Evolutionary conservation across 2,888 invertebrate species (phyloP), one percentile per base, ranked within the genome.

Genomic region (Pterobdella sp.): DNA sequence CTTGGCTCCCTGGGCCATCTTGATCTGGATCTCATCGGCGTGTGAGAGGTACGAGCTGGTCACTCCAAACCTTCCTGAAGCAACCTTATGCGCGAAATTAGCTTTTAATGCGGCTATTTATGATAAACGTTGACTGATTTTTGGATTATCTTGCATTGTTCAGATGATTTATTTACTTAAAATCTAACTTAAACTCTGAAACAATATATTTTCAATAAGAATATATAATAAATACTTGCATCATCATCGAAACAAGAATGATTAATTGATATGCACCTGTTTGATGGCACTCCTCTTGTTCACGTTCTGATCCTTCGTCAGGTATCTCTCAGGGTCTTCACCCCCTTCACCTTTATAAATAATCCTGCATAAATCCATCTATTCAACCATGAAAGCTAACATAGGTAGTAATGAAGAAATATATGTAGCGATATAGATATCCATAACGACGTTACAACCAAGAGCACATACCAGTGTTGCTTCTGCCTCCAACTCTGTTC

Each of bases 1-100:
- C 84, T 98, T 98, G 73, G 98, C 97, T 1, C 97, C 96, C 85
- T 98, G 94, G 7, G 98, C 97, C 97, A 98, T 98, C 86, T 98
- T 98, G 82, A 98, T 98, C 86, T 98, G 98, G 78, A 98, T 84
- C 84, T 98, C 97, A 84, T 98, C 97, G 0, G 97, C 93, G 85
- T 97, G 93, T 10, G 96, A 94, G 77, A 98, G 85, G 83, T 98
- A 98, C 0, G 94, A 91, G 22, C 95, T 94, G 0, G 96, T 98
- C 1, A 98, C 98, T 10, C 98, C 97, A 85, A 98, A 98, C 68
- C 98, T 88, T 7, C 97, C 98, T 7, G 95, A 95, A 7, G 98
- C 98, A 26, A 98, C 94, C 85, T 85, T 76, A 66, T 66, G 63
- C 52, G 63, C 31, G 56, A 56, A 42, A 14, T 42, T 26, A 42